phyloP scores from a whole-genome alignment of 1,140 invertebrate species.

The Daktulosphaira vitifoliae region DNA sequence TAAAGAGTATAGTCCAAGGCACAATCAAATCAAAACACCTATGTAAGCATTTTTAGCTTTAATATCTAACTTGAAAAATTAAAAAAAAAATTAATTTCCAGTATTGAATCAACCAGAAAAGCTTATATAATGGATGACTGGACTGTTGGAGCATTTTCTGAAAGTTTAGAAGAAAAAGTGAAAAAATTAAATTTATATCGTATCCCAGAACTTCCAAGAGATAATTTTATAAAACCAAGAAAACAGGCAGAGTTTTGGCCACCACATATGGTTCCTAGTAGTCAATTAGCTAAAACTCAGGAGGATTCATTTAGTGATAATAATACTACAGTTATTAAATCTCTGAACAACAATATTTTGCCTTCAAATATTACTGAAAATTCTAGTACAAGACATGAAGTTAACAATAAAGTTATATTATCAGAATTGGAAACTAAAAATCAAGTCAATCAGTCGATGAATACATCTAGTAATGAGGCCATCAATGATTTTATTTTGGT shows the following conservation, averaged over 20 bases:
- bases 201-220: slow-evolving; percentile 26
- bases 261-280: slow-evolving; percentile 18
- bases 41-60: slow-evolving; percentile 47
- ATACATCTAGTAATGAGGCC: slow-evolving; percentile 38
- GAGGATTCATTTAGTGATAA: slow-evolving; percentile 21
- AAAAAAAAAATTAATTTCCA: neutral
- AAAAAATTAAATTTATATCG: slow-evolving; percentile 16
- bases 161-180: slow-evolving; percentile 25
- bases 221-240: slow-evolving; percentile 40
- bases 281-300: slow-evolving; percentile 31
- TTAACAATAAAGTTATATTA: slow-evolving; percentile 48
- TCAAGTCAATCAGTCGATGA: slow-evolving; percentile 43
- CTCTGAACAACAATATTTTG: neutral
- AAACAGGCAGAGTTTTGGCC: slow-evolving; percentile 33
- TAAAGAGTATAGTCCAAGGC: slow-evolving; percentile 59
- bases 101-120: slow-evolving; percentile 14
- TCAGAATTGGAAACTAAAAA: slow-evolving; percentile 44
- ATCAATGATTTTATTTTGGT: slow-evolving; percentile 63
- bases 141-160: slow-evolving; percentile 27
- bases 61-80: neutral
- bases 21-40: slow-evolving; percentile 42
- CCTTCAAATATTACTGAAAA: too few species aligned
- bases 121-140: slow-evolving; percentile 7
- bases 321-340: slow-evolving; percentile 10
- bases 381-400: slow-evolving; percentile 35